A percentile compares a stretch with the other conserved stretches of the same genome.
Conservation (phyloP, 2,888 invertebrate genomes). For the Acanthoscelides obtectus region DNA sequence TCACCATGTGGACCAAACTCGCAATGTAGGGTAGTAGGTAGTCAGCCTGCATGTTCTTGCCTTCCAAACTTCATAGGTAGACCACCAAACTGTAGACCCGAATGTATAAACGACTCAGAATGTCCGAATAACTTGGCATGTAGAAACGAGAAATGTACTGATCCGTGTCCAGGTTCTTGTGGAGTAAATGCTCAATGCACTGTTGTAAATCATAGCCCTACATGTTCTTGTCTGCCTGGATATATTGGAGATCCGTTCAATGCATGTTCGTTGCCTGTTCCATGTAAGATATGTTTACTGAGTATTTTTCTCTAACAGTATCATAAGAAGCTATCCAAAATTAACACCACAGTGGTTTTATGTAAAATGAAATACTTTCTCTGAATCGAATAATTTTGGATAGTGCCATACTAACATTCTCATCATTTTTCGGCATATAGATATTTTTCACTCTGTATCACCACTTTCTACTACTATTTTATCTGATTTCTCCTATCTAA, state of each 20-base stretch:
- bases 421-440: not conserved
- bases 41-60: constrained; percentile 83
- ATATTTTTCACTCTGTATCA: not conserved
- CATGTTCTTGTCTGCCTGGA: constrained; percentile 78
- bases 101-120: constrained; percentile 75
- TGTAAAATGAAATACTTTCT: not conserved
- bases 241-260: constrained; percentile 73
- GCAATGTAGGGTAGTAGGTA: constrained; percentile 73
- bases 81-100: constrained; percentile 81
- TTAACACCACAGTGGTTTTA: not conserved
- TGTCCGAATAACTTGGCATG: constrained; percentile 80
- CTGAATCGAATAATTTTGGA: not conserved
- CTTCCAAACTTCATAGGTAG: constrained; percentile 74
- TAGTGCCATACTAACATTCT: not conserved
- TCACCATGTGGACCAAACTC: constrained; percentile 83
- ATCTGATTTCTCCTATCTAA: not conserved
- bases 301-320: not conserved
- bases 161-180: constrained; percentile 78
- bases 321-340: not conserved
- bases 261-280: constrained; percentile 48
- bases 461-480: not conserved
- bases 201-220: constrained; percentile 77
- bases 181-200: constrained; percentile 76
- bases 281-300: constrained; percentile 38
- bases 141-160: constrained; percentile 72